Conservation (phyloP, 2,113 vertebrate genomes). For the Eidolon helvum region DNA sequence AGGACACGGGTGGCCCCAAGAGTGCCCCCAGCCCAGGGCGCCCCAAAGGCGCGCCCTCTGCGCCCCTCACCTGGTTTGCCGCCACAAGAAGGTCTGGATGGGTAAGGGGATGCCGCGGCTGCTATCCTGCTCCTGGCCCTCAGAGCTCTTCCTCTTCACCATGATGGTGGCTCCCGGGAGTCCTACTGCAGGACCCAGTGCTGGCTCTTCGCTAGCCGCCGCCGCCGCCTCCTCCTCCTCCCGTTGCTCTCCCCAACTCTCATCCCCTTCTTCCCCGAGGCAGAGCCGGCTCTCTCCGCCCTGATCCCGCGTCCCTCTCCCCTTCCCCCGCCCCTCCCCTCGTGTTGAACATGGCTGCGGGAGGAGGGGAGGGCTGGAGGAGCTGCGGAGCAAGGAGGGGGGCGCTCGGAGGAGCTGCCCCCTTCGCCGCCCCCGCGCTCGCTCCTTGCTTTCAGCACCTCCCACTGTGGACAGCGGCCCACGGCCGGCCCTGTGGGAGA, state of each 20-base stretch:
- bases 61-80: slow-evolving; percentile 95
- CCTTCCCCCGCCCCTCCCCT: slow-evolving; percentile 61
- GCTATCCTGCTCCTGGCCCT: slow-evolving; percentile 94
- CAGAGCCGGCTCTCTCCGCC: slow-evolving; percentile 64
- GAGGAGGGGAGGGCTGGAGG: slow-evolving; percentile 77
- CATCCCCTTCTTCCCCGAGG: slow-evolving; percentile 75
- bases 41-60: neutral
- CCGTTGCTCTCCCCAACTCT: slow-evolving; percentile 66
- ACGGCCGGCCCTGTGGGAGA: neutral
- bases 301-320: slow-evolving; percentile 40
- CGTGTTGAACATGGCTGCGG: slow-evolving; percentile 93
- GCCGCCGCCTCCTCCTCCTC: slow-evolving; percentile 52
- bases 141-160: slow-evolving; percentile 99
- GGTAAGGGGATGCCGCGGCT: slow-evolving; percentile 95
- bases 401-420: slow-evolving; percentile 77
- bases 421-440: slow-evolving; percentile 74
- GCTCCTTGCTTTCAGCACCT: slow-evolving; percentile 87
- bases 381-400: slow-evolving; percentile 70
- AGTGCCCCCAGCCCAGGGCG: slow-evolving; percentile 45
- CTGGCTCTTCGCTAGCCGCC: slow-evolving; percentile 63
- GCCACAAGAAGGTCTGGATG: slow-evolving; percentile 99
- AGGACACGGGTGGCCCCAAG: neutral
- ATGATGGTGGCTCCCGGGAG: slow-evolving; percentile 83
- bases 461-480: slow-evolving; percentile 87
- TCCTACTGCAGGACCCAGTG: slow-evolving; percentile 46